phyloP scores from a whole-genome alignment of 2,797 vertebrate genomes.

The Streptopelia turtur region DNA sequence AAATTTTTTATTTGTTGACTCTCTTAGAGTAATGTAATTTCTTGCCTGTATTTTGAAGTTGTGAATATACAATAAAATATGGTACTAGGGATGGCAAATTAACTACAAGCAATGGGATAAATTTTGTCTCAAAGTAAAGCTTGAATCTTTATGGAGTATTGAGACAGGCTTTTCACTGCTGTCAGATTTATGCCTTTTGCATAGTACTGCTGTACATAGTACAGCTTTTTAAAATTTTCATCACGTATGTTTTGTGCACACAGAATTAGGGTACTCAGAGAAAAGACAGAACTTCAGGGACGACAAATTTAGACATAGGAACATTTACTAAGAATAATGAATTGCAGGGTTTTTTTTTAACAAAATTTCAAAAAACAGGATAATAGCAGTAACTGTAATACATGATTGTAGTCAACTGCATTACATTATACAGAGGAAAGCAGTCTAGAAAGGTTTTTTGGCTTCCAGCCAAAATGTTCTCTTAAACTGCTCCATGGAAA shows the following conservation, averaged over 20 bases:
- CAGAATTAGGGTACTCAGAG: background rate
- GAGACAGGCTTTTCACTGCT: background rate
- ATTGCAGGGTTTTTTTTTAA: background rate
- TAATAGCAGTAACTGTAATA: background rate
- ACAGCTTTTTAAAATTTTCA: background rate
- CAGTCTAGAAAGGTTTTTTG: background rate
- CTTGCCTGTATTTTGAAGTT: background rate
- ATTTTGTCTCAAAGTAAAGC: background rate
- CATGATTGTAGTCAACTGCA: background rate
- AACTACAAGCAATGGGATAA: background rate
- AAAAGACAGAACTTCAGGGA: background rate
- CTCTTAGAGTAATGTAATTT: background rate
- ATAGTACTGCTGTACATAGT: background rate
- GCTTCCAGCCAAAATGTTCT: background rate
- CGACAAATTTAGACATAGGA: background rate
- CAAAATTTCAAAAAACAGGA: background rate
- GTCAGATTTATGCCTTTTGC: background rate
- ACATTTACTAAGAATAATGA: background rate
- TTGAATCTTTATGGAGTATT: background rate
- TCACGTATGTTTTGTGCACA: background rate
- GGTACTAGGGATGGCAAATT: background rate
- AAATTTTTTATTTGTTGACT: background rate
- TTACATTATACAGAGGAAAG: background rate
- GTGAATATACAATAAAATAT: constrained; percentile 1
- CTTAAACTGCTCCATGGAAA: background rate